Base-by-base conservation (phyloP, 2,797 vertebrate genomes). In the Mastacembelus armatus region DNA sequence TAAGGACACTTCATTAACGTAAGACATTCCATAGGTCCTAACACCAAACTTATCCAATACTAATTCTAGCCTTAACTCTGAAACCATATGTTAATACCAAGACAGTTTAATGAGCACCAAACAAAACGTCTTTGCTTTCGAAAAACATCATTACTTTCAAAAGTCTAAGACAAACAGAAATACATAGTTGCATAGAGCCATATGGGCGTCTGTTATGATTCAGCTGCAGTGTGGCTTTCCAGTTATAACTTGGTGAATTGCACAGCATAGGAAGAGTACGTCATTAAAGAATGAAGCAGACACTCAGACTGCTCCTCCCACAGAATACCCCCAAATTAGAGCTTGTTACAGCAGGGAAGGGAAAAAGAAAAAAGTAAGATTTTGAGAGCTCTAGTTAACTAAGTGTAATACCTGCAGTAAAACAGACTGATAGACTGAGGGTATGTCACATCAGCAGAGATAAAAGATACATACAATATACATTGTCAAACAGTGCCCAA, bases 201-300 rank as follows among this genome's bases (percentile, higher is more conserved):
- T 38, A 45, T 60, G 72, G 86, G 80, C 80, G 77, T 89, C 71
- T 74, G 58, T 75, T 54, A 54, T 80, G 77, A 75, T 65, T 55
- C 62, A 57, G 59, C 57, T 69, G 69, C 14, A 3, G 75, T 90
- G 89, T 83, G 91, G 86, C 83, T 89, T 91, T 90, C 89, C 90
- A 85, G 54, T 90, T 92, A 90, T 92, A 93, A 91, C 85, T 81
- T 39, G 1, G 51, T 52, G 86, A 93, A 93, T 92, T 93, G 93
- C 72, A 92, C 71, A 78, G 85, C 84, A 67, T 80, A 78, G 27
- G 66, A 85, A 54, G 77, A 81, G 69, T 74, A 87, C 80, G 65
- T 92, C 85, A 92, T 93, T 93, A 92, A 74, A 88, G 80, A 81
- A 56, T 71, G 56, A 76, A 54, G 71, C 73, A 85, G 55, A 71